phyloP scores from a whole-genome alignment of 2,888 invertebrate genomes.

The Pheosia tremula region DNA sequence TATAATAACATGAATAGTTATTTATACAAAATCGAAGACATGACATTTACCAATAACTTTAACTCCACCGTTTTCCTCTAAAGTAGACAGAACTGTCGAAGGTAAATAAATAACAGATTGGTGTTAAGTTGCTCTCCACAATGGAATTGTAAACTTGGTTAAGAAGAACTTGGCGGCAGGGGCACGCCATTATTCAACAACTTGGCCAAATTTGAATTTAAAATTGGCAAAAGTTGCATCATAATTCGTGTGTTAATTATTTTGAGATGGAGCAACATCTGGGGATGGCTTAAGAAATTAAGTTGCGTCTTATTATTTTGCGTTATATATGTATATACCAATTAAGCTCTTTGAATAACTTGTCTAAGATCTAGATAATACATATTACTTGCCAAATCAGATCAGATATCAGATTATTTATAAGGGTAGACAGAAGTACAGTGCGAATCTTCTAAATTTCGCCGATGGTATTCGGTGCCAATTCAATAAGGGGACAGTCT shows the following conservation, averaged over 20 bases:
- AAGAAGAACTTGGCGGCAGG: conserved; percentile 36
- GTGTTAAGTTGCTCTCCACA: conserved; percentile 30
- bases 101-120: conserved; percentile 46
- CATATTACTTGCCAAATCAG: too few species aligned
- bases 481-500: too few species aligned
- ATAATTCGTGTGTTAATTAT: conserved; percentile 69
- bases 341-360: too few species aligned
- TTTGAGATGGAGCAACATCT: conserved; percentile 63
- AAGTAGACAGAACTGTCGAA: conserved; percentile 36
- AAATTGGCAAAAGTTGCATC: conserved; percentile 69
- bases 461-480: too few species aligned
- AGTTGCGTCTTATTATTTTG: not conserved
- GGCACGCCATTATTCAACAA: conserved; percentile 50
- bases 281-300: conserved; percentile 37
- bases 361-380: too few species aligned
- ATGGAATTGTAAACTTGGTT: conserved; percentile 28
- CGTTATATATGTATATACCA: too few species aligned
- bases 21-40: conserved; percentile 4
- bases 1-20: not conserved
- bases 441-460: too few species aligned
- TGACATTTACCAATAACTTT: conserved; percentile 25
- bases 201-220: conserved; percentile 72
- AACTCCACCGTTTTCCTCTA: conserved; percentile 25
- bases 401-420: too few species aligned
- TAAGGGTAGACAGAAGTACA: too few species aligned